Evolutionary conservation across 1,140 invertebrate genomes (phyloP).

Genomic region (Drosophila dunni): DNA sequence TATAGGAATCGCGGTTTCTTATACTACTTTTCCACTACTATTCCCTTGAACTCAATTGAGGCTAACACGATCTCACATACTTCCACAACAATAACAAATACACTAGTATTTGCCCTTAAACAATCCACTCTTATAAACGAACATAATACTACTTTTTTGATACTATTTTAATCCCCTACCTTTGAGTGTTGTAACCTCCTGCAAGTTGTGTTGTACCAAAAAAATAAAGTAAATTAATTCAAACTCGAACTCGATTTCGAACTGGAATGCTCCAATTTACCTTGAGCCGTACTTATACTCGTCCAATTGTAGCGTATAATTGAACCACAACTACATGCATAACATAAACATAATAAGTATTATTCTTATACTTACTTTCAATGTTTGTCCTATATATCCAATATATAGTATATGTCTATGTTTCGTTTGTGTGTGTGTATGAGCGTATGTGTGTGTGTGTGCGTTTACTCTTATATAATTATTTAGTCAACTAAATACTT

Average conservation of each 20-base stretch:
- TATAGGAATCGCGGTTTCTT: too few relatives aligned
- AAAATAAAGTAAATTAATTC: not conserved
- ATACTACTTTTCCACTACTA: not conserved
- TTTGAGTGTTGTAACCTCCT: conserved; percentile 39
- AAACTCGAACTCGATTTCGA: not conserved
- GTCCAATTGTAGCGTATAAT: conserved; percentile 34
- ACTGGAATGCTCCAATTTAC: conserved; percentile 9
- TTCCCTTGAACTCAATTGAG: not conserved
- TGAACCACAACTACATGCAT: conserved; percentile 41
- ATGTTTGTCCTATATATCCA: conserved; percentile 11
- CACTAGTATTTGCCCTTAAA: not conserved
- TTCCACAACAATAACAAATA: not conserved
- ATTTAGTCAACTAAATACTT: conserved; percentile 30
- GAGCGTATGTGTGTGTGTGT: conserved; percentile 1
- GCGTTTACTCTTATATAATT: conserved; percentile 12
- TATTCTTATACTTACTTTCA: conserved; percentile 8
- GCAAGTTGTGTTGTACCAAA: conserved; percentile 33
- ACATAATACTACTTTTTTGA: not conserved
- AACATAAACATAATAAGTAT: conserved; percentile 17
- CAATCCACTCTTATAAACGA: conserved; percentile 4
- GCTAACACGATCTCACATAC: not conserved
- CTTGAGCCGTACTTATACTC: conserved; percentile 20
- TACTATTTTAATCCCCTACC: not conserved
- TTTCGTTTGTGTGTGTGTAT: conserved; percentile 24
- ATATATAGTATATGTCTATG: conserved; percentile 38